Conservation (phyloP, 92 coral and sea anemone genomes). For the Porites cylindrica region DNA sequence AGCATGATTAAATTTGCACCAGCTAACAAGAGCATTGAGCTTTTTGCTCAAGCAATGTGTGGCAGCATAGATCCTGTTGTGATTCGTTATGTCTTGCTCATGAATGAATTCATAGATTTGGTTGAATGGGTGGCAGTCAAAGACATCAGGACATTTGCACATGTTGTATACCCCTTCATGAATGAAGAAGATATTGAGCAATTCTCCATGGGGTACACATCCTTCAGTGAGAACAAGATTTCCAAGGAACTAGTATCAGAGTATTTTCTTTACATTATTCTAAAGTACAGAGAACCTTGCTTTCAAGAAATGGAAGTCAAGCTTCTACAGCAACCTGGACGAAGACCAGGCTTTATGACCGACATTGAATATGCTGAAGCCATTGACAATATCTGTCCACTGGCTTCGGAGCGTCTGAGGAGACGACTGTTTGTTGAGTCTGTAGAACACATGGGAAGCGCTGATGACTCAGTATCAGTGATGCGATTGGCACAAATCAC, state of each 20-base stretch:
- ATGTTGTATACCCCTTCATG: slow-evolving; percentile 95
- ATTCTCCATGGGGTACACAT: slow-evolving; percentile 97
- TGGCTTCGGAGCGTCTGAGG: slow-evolving; percentile 93
- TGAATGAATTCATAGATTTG: slow-evolving; percentile 86
- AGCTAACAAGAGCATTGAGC: slow-evolving; percentile 72
- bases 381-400: slow-evolving; percentile 93
- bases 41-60: slow-evolving; percentile 95
- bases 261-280: slow-evolving; percentile 90
- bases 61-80: slow-evolving; percentile 94
- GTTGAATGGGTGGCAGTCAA: slow-evolving; percentile 90
- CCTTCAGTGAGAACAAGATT: slow-evolving; percentile 97
- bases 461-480: slow-evolving; percentile 85
- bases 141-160: slow-evolving; percentile 85
- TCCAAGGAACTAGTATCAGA: slow-evolving; percentile 85
- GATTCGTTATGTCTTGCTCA: slow-evolving; percentile 84
- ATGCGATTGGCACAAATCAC: slow-evolving; percentile 94
- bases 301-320: slow-evolving; percentile 93
- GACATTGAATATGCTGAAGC: slow-evolving; percentile 98
- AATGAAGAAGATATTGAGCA: slow-evolving; percentile 97
- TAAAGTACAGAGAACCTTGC: slow-evolving; percentile 96
- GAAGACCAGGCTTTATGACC: slow-evolving; percentile 91
- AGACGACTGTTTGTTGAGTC: slow-evolving; percentile 94
- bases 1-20: slow-evolving; percentile 81
- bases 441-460: slow-evolving; percentile 75
- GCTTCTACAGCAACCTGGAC: slow-evolving; percentile 84